Evolutionary conservation across 2,888 invertebrate species (phyloP).

Genomic region (Andrena minutula): DNA sequence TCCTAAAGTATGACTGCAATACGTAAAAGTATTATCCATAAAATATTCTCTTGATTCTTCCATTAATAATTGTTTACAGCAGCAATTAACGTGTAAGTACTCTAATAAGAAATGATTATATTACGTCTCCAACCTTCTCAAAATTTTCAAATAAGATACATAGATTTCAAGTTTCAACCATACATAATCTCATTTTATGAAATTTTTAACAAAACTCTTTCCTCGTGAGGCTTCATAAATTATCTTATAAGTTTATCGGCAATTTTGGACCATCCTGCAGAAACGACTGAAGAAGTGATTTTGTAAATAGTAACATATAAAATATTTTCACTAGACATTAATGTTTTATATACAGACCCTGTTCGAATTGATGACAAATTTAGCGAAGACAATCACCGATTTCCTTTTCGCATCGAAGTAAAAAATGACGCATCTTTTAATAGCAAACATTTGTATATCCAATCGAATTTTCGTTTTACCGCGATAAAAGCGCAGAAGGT

Average conservation of each 20-base stretch:
- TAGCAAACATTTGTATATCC: conserved; percentile 30
- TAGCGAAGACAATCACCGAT: conserved; percentile 31
- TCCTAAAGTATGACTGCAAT: conserved; percentile 62
- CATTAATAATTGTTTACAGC: conserved; percentile 69
- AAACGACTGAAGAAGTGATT: conserved; percentile 51
- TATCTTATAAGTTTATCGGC: conserved; percentile 43
- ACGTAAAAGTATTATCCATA: conserved; percentile 70
- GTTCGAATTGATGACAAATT: conserved; percentile 61
- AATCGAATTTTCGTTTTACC: conserved; percentile 30
- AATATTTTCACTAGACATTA: conserved; percentile 61
- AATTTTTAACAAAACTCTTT: conserved; percentile 46
- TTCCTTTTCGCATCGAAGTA: conserved; percentile 30
- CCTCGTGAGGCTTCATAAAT: conserved; percentile 52
- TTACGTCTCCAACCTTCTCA: conserved; percentile 24
- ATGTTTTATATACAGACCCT: conserved; percentile 70
- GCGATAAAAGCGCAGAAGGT: conserved; percentile 51
- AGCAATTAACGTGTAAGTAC: conserved; percentile 56
- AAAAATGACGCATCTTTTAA: conserved; percentile 32
- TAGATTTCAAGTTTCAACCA: conserved; percentile 43
- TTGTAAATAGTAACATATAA: conserved; percentile 61
- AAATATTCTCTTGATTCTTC: conserved; percentile 58
- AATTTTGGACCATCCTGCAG: conserved; percentile 68
- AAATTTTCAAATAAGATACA: conserved; percentile 47
- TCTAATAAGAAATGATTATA: conserved; percentile 50
- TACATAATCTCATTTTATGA: conserved; percentile 48